phyloP scores from a whole-genome alignment of 2,113 vertebrate species.

The Ailuropoda melanoleuca region DNA sequence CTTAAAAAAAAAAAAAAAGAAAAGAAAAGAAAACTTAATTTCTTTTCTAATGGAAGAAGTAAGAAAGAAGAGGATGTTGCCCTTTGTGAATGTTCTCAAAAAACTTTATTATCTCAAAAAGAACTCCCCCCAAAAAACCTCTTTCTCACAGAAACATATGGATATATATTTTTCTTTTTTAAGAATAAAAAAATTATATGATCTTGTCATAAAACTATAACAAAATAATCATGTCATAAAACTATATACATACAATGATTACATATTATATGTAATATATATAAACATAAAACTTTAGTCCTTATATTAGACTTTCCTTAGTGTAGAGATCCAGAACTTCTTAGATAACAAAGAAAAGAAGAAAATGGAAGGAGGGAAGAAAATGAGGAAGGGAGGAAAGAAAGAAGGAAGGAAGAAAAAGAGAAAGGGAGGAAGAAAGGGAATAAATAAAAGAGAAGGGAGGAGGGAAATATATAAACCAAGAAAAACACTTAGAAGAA shows the following conservation, averaged over 20 bases:
- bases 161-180: neutral
- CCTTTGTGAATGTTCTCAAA: neutral
- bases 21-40: neutral
- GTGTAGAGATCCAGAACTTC: neutral
- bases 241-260: neutral
- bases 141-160: neutral
- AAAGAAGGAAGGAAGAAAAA: neutral
- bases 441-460: neutral
- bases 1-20: neutral
- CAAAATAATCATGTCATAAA: neutral
- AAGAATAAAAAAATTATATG: neutral
- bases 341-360: neutral
- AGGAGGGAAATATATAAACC: neutral
- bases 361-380: neutral
- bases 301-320: neutral
- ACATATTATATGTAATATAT: neutral
- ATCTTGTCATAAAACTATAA: neutral
- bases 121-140: accelerated
- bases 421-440: neutral
- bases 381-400: accelerated
- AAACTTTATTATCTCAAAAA: neutral
- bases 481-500: neutral
- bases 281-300: neutral
- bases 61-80: neutral
- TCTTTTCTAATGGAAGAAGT: neutral